Conservation (phyloP, 2,888 invertebrate genomes). For the Eulithis testata region DNA sequence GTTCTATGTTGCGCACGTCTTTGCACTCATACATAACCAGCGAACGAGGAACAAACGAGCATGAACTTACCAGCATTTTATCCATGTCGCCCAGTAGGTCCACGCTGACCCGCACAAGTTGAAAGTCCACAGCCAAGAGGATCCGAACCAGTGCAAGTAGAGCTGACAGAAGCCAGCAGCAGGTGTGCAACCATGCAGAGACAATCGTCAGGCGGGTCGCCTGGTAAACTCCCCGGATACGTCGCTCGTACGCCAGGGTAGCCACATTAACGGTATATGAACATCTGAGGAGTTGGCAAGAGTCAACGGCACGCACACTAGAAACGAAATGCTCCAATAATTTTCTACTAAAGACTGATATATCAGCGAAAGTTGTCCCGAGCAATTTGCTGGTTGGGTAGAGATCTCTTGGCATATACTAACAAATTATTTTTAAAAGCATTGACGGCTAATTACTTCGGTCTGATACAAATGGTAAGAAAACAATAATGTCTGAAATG, state of each 20-base stretch:
- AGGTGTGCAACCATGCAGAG: conserved; percentile 75
- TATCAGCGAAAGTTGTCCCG: too few relatives aligned
- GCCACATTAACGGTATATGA: conserved; percentile 74
- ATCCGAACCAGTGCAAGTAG: conserved; percentile 61
- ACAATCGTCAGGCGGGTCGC: conserved; percentile 69
- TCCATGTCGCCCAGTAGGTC: conserved; percentile 67
- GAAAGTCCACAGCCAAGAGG: conserved; percentile 71
- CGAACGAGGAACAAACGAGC: too few relatives aligned
- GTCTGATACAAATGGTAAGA: too few relatives aligned
- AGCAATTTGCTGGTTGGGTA: too few relatives aligned
- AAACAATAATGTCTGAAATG: neutral
- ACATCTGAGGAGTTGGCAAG: conserved; percentile 39
- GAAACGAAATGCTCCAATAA: neutral
- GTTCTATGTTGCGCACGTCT: too few relatives aligned
- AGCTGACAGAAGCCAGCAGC: conserved; percentile 72
- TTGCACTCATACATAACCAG: too few relatives aligned
- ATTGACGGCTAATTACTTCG: too few relatives aligned
- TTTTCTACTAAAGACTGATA: neutral
- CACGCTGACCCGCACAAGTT: conserved; percentile 64
- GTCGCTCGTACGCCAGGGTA: conserved; percentile 70
- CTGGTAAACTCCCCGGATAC: conserved; percentile 76
- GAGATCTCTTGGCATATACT: too few relatives aligned
- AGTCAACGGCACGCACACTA: neutral
- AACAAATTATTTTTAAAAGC: too few relatives aligned
- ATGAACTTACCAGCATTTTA: conserved; percentile 63